These are phyloP conservation scores for Clarias fuscus DNA, from an alignment of 2,797 vertebrate species.

Conservation along the genomic window DNA sequence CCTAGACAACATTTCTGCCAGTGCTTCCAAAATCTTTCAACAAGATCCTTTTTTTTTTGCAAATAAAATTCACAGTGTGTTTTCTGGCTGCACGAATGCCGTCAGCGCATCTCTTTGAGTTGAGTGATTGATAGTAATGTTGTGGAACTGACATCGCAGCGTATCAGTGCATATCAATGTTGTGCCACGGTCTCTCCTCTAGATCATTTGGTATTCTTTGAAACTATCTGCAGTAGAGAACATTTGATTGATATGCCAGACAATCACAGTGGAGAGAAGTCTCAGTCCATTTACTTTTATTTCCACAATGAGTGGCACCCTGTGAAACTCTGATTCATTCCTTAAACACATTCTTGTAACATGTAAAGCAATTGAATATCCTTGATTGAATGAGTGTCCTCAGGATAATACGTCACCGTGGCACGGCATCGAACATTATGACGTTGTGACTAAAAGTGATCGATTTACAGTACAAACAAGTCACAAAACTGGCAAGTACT, in stretches of 20 bases:
- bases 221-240: conserved; percentile 26
- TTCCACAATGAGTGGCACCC: conserved; percentile 41
- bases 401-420: not conserved
- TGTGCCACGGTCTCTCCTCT: conserved; percentile 19
- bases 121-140: conserved; percentile 40
- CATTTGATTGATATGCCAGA: conserved; percentile 59
- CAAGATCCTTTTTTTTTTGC: not conserved
- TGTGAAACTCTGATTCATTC: conserved; percentile 48
- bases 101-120: conserved; percentile 4
- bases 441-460: conserved; percentile 32
- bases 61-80: conserved; percentile 3
- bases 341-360: conserved; percentile 47
- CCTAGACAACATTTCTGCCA: not conserved
- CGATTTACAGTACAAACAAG: no score
- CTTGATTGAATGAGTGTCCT: conserved; percentile 43
- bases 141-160: conserved; percentile 30
- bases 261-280: conserved; percentile 53
- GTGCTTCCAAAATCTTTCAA: no score
- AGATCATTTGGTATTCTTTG: conserved; percentile 49
- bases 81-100: conserved; percentile 15
- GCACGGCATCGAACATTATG: conserved; percentile 10
- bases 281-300: conserved; percentile 54
- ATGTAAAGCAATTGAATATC: conserved; percentile 35
- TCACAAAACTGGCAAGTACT: no score
- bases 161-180: conserved; percentile 38